Evolutionary conservation across 2,888 invertebrate genomes (phyloP).

Genomic region (Acanthosepion pharaonis): DNA sequence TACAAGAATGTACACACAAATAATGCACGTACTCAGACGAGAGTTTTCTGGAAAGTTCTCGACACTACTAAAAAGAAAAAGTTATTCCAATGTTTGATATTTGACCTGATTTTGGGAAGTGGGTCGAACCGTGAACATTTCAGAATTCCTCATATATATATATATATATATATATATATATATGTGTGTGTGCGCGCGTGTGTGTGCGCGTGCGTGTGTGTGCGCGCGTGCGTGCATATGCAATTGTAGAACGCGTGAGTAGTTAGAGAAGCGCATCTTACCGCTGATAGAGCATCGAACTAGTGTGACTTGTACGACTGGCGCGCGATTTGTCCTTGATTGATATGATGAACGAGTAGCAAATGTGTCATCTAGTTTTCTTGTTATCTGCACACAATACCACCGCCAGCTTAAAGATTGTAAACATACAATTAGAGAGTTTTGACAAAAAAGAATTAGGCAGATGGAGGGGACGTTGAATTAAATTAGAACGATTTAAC

Average conservation of each 20-base stretch:
- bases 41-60: too few species aligned
- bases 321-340: neutral
- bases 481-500: constrained; percentile 6
- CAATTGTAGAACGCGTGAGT: too few species aligned
- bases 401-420: neutral
- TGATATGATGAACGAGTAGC: neutral
- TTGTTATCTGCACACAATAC: neutral
- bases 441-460: neutral
- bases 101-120: too few species aligned
- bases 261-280: too few species aligned
- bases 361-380: constrained; percentile 14
- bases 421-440: constrained; percentile 23
- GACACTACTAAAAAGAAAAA: too few species aligned
- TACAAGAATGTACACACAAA: neutral
- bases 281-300: neutral
- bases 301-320: neutral
- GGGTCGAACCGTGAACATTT: too few species aligned
- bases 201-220: neutral
- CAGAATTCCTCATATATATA: neutral
- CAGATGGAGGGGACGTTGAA: neutral
- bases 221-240: too few species aligned
- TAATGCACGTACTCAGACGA: neutral
- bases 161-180: too few species aligned
- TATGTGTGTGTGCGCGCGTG: neutral
- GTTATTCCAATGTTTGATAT: too few species aligned